Conservation (phyloP, 2,113 vertebrate genomes). For the Oncorhynchus masou region DNA sequence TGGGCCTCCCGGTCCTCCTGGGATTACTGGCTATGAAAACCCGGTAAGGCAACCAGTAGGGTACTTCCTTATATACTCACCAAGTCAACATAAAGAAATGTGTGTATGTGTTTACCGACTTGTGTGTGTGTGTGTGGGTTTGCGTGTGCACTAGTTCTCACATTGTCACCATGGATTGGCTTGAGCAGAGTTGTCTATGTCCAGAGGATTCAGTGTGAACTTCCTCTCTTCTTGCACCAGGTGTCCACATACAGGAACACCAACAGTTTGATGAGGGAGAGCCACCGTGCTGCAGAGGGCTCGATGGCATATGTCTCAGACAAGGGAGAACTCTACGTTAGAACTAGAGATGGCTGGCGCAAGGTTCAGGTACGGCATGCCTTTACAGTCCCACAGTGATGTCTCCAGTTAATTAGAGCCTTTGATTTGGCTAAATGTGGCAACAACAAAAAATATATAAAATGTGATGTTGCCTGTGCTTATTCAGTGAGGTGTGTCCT, state of each 20-base stretch:
- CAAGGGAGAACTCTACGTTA: conserved; percentile 83
- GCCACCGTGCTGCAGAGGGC: conserved; percentile 78
- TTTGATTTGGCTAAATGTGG: too few relatives aligned
- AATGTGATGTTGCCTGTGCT: too few relatives aligned
- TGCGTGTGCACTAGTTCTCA: not conserved
- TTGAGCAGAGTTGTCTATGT: not conserved
- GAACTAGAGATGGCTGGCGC: conserved; percentile 83
- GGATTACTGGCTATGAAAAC: conserved; percentile 76
- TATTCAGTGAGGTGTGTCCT: too few relatives aligned
- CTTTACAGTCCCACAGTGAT: not conserved
- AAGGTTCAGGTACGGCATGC: conserved; percentile 79
- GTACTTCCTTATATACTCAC: not conserved
- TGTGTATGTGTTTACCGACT: too few relatives aligned
- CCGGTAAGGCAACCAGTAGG: conserved; percentile 69
- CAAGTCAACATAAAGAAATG: too few relatives aligned
- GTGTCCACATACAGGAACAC: conserved; percentile 74
- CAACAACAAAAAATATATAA: too few relatives aligned
- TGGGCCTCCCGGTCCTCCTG: conserved; percentile 85
- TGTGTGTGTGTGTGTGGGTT: not conserved
- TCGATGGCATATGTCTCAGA: conserved; percentile 83
- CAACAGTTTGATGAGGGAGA: conserved; percentile 77
- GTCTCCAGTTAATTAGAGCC: not conserved
- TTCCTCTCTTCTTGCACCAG: conserved; percentile 56
- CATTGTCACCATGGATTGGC: not conserved
- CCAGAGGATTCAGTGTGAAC: not conserved